Percentiles rank a stretch among this genome's conserved stretches.
Conservation (phyloP, 2,797 vertebrate species). For the Aulostomus chinensis region DNA sequence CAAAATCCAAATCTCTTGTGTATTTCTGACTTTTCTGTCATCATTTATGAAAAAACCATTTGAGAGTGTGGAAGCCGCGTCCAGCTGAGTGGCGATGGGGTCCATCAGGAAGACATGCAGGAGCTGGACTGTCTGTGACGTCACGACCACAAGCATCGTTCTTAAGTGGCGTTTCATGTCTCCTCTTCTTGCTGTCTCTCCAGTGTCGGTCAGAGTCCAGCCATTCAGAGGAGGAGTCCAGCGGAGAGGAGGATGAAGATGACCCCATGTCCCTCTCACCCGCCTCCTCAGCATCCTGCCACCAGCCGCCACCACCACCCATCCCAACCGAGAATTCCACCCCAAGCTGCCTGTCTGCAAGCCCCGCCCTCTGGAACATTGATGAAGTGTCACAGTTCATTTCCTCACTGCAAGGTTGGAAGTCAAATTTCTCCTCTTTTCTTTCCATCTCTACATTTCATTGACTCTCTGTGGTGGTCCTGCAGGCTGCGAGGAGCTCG, state of each 20-base stretch:
- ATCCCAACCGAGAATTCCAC: constrained; percentile 79
- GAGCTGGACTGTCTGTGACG: no score
- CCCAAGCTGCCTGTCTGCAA: constrained; percentile 82
- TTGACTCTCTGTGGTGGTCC: background rate
- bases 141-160: no score
- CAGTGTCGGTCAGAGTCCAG: constrained; percentile 91
- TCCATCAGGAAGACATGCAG: no score
- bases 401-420: constrained; percentile 91
- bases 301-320: constrained; percentile 81
- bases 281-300: constrained; percentile 86
- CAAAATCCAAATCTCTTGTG: no score
- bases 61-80: no score
- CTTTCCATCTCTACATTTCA: background rate
- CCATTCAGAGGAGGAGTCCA: constrained; percentile 93
- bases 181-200: background rate
- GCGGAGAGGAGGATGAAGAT: constrained; percentile 87
- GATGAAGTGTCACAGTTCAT: constrained; percentile 97
- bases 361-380: constrained; percentile 92
- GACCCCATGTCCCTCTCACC: constrained; percentile 86
- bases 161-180: no score
- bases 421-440: no score
- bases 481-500: constrained; percentile 93
- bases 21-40: no score
- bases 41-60: no score
- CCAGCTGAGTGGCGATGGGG: no score